Evolutionary conservation across 2,888 invertebrate genomes (phyloP).

Genomic region (Biston betularia): DNA sequence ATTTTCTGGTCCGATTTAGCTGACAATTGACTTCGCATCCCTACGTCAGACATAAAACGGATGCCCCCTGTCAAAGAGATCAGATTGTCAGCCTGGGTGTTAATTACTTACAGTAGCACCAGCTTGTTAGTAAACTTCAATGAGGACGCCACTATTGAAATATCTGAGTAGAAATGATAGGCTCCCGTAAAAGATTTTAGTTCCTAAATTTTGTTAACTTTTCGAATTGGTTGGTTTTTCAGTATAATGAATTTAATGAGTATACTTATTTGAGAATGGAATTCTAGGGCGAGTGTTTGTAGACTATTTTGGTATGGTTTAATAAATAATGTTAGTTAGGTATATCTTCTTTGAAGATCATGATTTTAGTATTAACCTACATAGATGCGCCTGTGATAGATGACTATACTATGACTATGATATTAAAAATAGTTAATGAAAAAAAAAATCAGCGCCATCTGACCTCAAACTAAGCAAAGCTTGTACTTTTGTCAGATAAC

Average conservation of each 20-base stretch:
- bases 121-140: neutral
- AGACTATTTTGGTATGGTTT: constrained; percentile 19
- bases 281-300: constrained; percentile 51
- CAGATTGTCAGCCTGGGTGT: constrained; percentile 67
- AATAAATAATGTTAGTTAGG: neutral
- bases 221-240: neutral
- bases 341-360: neutral
- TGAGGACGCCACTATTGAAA: neutral
- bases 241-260: constrained; percentile 50
- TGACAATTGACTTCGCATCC: constrained; percentile 78
- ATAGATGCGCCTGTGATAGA: no score
- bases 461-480: no score
- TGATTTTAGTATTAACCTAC: neutral
- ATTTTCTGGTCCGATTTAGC: constrained; percentile 71
- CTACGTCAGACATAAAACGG: constrained; percentile 81
- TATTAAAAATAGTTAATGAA: no score
- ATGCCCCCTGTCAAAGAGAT: constrained; percentile 70
- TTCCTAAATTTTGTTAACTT: neutral
- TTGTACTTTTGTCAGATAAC: no score
- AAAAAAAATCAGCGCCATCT: no score
- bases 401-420: no score
- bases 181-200: neutral
- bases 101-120: constrained; percentile 56
- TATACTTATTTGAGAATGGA: constrained; percentile 43
- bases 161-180: neutral